phyloP scores from a whole-genome alignment of 2,888 invertebrate species.

The Cephus nigrinus region DNA sequence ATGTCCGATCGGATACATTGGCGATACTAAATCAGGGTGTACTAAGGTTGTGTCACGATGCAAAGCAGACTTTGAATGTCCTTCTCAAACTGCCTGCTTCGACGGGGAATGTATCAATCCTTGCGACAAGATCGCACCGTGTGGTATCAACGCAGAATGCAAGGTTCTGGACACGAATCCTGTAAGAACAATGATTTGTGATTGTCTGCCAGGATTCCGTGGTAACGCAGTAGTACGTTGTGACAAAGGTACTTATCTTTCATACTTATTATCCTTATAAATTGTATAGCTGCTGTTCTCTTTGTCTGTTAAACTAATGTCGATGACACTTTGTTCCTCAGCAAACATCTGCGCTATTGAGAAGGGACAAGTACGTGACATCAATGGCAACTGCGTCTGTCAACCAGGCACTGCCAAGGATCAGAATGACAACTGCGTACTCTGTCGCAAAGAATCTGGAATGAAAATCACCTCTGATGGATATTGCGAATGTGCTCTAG shows the following conservation, averaged over 20 bases:
- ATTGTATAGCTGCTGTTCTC: neutral
- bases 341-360: slow-evolving; percentile 74
- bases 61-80: slow-evolving; percentile 83
- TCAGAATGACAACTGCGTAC: slow-evolving; percentile 81
- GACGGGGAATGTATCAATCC: slow-evolving; percentile 86
- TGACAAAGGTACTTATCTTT: slow-evolving; percentile 75
- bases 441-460: slow-evolving; percentile 79
- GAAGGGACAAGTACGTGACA: slow-evolving; percentile 75
- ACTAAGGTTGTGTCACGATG: slow-evolving; percentile 74
- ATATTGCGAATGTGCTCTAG: slow-evolving; percentile 84
- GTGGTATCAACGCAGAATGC: slow-evolving; percentile 84
- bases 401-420: slow-evolving; percentile 82
- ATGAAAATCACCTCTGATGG: slow-evolving; percentile 81
- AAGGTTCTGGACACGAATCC: slow-evolving; percentile 84
- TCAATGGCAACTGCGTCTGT: slow-evolving; percentile 79
- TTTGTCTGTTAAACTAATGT: neutral
- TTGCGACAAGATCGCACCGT: slow-evolving; percentile 82
- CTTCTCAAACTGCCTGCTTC: slow-evolving; percentile 85
- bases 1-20: slow-evolving; percentile 81
- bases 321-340: slow-evolving; percentile 41
- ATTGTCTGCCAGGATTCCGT: slow-evolving; percentile 85
- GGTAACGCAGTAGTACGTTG: slow-evolving; percentile 90
- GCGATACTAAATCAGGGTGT: slow-evolving; percentile 75
- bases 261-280: neutral
- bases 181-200: slow-evolving; percentile 89